These are phyloP conservation scores for Ernsta delagoae DNA, from an alignment of 2,888 invertebrate species.

Conservation along the genomic window DNA sequence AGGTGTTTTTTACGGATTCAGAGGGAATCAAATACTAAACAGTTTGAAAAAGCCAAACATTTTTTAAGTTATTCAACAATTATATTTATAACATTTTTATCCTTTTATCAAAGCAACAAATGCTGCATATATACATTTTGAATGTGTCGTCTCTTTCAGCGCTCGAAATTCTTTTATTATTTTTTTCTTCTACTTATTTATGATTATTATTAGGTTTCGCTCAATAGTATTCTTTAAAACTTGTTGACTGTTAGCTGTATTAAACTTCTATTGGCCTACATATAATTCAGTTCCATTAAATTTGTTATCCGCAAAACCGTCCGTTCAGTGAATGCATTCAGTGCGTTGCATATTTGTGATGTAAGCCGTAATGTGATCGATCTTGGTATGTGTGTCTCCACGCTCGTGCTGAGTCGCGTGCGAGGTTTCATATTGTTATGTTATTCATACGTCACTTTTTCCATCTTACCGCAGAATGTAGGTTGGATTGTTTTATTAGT, in stretches of 20 bases:
- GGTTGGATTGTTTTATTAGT: neutral
- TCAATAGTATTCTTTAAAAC: neutral
- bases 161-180: too few species aligned
- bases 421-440: conserved; percentile 14
- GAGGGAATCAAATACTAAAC: neutral
- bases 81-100: too few species aligned
- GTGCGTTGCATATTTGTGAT: conserved; percentile 10
- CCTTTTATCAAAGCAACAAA: too few species aligned
- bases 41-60: neutral
- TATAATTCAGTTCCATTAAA: conserved; percentile 1
- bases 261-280: neutral
- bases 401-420: conserved; percentile 24
- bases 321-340: conserved; percentile 4
- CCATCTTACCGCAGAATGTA: neutral
- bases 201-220: too few species aligned
- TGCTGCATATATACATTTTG: too few species aligned
- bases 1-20: neutral
- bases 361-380: conserved; percentile 35
- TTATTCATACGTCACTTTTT: conserved; percentile 1
- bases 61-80: neutral
- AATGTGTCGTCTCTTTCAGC: too few species aligned
- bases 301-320: neutral
- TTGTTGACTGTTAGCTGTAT: too few species aligned
- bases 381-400: conserved; percentile 27
- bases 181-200: too few species aligned